Base-by-base conservation (phyloP, 1,140 invertebrate species). In the Aphelinus certus region DNA sequence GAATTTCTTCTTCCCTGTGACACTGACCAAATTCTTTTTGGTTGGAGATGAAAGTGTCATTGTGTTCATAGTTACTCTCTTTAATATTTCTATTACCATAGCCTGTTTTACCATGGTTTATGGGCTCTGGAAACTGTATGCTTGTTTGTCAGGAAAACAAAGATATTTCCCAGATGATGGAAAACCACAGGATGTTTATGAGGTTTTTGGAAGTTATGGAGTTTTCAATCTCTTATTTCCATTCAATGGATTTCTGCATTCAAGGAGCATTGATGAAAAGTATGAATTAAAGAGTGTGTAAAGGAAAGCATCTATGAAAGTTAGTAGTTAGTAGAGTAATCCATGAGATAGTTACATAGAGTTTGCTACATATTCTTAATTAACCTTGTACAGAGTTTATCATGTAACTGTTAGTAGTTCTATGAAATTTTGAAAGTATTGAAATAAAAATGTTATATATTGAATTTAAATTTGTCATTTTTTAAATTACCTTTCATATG, bases 121-220 rank as follows among this genome's bases (percentile, higher is more conserved):
- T 43, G 82, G 78, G 6, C 61, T 76, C 7, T 85, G 81, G 82
- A 85, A 84, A 68, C 56, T 85, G 6, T 80, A 77, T 26, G 56
- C 69, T 56, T 84, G 82, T 71, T 62, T 82, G 6, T 67, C 76
- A 5, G 82, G 82, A 10, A 82, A 76, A 66, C 82, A 84, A 62
- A 71, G 75, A 7, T 85, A 83, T 55, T 63, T 75, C 76, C 42
- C 78, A 79, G 10, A 61, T 78, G 26, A 66, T 73, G 5, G 75
- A 75, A 67, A 81, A 46, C 10, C 63, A 63, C 79, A 83, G 66
- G 73, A 71, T 69, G 42, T 84, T 1, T 75, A 62, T 43, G 80
- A 84, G 53, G 81, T 84, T 53, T 84, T 84, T 75, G 83, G 83
- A 9, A 84, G 77, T 68, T 84, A 85, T 66, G 80, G 83, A 61